These are phyloP conservation scores for Adelosebastes latens DNA, from an alignment of 2,797 vertebrate genomes.

Conservation along the genomic window DNA sequence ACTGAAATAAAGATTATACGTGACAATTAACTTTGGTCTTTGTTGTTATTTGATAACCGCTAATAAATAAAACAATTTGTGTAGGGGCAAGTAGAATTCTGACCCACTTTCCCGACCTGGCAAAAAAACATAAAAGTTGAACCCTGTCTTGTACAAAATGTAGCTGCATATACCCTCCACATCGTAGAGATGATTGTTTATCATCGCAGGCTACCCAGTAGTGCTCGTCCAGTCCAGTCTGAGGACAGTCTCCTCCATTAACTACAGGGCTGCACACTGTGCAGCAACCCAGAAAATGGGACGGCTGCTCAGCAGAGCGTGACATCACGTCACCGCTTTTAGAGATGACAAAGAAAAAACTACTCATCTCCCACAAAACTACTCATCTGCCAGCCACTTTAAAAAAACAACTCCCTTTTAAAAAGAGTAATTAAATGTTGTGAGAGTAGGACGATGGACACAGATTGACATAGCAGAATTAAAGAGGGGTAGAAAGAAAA, in stretches of 20 bases:
- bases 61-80: too few relatives aligned
- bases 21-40: too few relatives aligned
- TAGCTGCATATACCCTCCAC: neutral
- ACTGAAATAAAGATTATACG: too few relatives aligned
- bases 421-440: constrained; percentile 26
- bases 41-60: too few relatives aligned
- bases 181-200: constrained; percentile 17
- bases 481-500: constrained; percentile 2
- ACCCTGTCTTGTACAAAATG: neutral
- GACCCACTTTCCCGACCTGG: too few relatives aligned
- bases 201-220: neutral
- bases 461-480: constrained; percentile 1
- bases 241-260: constrained; percentile 44
- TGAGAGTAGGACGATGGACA: constrained; percentile 6
- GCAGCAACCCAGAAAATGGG: constrained; percentile 66
- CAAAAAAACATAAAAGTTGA: neutral
- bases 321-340: constrained; percentile 57
- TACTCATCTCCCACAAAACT: constrained; percentile 36
- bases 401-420: constrained; percentile 14
- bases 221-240: constrained; percentile 14
- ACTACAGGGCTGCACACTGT: constrained; percentile 40
- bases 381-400: constrained; percentile 31
- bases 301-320: constrained; percentile 59
- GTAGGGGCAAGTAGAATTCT: too few relatives aligned
- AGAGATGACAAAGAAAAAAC: constrained; percentile 57